Evolutionary conservation across 1,140 invertebrate genomes (phyloP), one percentile per base, ranked within the genome.

Genomic region (Tetragnatha versicolor): DNA sequence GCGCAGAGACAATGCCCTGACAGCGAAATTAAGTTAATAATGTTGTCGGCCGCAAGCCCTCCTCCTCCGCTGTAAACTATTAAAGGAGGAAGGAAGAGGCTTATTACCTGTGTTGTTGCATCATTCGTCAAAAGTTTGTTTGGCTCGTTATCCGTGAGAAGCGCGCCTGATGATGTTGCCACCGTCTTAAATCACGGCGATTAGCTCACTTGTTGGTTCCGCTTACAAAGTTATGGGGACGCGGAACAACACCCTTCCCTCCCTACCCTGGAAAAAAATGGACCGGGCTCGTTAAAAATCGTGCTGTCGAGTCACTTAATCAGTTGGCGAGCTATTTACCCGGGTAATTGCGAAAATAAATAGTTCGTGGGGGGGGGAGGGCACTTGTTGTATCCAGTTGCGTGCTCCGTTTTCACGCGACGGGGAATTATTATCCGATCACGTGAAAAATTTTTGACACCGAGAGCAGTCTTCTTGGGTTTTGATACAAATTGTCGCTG

Each of bases 11-110:
- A 63, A 76, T 53, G 60, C 29, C 76, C 29, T 69, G 76, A 79
- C 76, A 79, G 65, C 76, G 29, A 79, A 79, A 79, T 79, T 79
- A 79, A 79, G 76, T 79, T 79, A 79, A 79, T 79, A 79, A 79
- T 69, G 76, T 79, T 60, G 49, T 79, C 37, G 60, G 17, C 25
- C 35, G 39, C n/a, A 55, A 42, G 33, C 5, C 25, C 29, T 58
- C 65, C 49, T 35, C 65, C 49, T 35, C 35, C 33, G 25, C 29
- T 39, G 49, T 79, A 79, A 79, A 69, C 76, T 79, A 79, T 79
- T 79, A 79, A 61, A 39, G 49, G 25, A 37, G 37, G 58, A 39
- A 58, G 75, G 45, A n/a, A 55, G 61, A 49, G 37, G 33, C 49
- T 79, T 68, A 79, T 79, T 69, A 69, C 60, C 76, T 69, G 49